These are phyloP conservation scores for Caenorhabditis tropicalis DNA, from an alignment of 1,140 invertebrate genomes.

Conservation along the genomic window DNA sequence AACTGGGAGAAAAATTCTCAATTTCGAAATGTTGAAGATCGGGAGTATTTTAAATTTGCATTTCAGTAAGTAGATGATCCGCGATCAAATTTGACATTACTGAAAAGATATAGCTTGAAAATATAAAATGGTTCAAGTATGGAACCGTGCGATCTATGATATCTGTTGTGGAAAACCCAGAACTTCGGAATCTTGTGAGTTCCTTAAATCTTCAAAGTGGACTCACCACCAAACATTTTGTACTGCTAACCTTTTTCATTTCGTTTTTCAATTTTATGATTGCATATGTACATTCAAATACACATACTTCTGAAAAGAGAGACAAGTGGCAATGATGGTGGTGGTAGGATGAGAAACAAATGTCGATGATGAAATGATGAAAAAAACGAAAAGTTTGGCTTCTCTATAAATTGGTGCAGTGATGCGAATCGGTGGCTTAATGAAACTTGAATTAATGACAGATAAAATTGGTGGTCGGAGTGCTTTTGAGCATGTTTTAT, in stretches of 20 bases:
- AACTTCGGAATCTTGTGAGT: too few relatives aligned
- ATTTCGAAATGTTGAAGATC: not conserved
- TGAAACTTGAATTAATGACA: conserved; percentile 45
- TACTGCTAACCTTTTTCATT: not conserved
- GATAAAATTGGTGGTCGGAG: conserved; percentile 41
- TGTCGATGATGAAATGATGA: conserved; percentile 31
- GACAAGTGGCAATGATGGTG: not conserved
- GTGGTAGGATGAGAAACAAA: conserved; percentile 19
- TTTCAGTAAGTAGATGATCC: too few relatives aligned
- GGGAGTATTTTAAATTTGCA: not conserved
- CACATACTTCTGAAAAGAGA: not conserved
- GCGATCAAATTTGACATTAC: too few relatives aligned
- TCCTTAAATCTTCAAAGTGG: not conserved
- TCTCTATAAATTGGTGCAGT: conserved; percentile 31
- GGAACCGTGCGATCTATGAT: too few relatives aligned
- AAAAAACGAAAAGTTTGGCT: conserved; percentile 22
- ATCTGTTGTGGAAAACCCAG: too few relatives aligned
- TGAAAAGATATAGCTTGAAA: too few relatives aligned
- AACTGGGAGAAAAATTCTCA: not conserved
- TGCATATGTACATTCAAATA: not conserved
- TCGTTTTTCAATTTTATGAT: not conserved
- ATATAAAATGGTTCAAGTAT: too few relatives aligned
- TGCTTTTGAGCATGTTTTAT: conserved; percentile 32
- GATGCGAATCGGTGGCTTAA: conserved; percentile 37
- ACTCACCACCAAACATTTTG: not conserved